These are phyloP conservation scores for Sebastes itinus DNA, from an alignment of 2,797 vertebrate genomes.

Conservation along the genomic window DNA sequence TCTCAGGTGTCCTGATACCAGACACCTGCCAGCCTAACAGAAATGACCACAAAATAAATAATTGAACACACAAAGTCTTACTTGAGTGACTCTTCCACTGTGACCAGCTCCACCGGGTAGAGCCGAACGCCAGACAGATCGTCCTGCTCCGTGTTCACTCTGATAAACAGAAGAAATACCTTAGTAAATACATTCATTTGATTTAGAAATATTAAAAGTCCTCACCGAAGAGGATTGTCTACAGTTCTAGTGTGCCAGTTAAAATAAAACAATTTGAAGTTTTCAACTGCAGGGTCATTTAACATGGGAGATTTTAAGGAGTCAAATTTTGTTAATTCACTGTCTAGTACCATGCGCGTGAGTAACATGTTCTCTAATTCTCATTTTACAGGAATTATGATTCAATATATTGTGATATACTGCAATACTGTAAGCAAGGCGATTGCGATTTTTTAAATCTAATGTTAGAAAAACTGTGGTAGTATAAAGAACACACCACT, in stretches of 20 bases:
- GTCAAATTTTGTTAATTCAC: too few species aligned
- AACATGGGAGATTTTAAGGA: background rate
- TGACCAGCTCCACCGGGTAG: conserved; percentile 83
- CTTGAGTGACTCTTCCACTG: conserved; percentile 83
- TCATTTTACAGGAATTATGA: too few species aligned
- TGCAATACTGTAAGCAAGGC: too few species aligned
- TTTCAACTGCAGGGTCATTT: background rate
- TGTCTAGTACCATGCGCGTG: rapidly evolving
- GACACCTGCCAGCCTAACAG: background rate
- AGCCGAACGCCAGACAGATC: conserved; percentile 82
- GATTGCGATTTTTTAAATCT: too few species aligned
- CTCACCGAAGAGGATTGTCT: background rate
- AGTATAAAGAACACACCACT: too few species aligned
- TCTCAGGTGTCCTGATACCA: background rate
- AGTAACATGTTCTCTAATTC: background rate
- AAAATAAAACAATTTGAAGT: background rate
- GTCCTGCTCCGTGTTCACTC: conserved; percentile 79
- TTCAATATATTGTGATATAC: too few species aligned
- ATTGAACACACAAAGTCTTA: conserved; percentile 50
- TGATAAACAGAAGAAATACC: conserved; percentile 38
- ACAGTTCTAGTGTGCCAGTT: background rate
- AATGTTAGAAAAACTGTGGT: too few species aligned
- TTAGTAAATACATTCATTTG: background rate
- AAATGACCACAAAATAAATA: background rate
- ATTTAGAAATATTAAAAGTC: background rate